Evolutionary conservation across 1,140 invertebrate genomes (phyloP), one percentile per base, ranked within the genome.

Genomic region (Eubasilissa regina): DNA sequence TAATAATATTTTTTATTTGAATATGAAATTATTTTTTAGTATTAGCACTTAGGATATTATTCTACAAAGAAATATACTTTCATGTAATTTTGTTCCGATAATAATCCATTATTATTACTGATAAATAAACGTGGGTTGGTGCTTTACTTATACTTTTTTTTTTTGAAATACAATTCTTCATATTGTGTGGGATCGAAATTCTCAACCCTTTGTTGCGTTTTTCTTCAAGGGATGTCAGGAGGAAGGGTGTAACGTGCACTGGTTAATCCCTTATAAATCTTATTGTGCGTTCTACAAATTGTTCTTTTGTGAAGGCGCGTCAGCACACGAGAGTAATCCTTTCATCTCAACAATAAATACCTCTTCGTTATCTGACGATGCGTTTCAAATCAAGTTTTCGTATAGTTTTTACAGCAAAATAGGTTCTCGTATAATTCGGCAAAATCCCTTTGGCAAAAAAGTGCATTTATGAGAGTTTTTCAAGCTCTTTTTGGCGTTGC

Each of bases 111-210:
- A 35, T 35, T 35, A 35, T 35, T 35, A 35, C 25, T 35, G 25
- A 35, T 6, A 35, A 6, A 35, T 3, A 35, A 35, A 35, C 25
- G 1, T 35, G 25, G 25, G 25, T 3, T 35, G 6, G 25, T 35
- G 1, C 25, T 35, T 35, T 35, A 35, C 6, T 35, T 35, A 35
- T 35, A 35, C 25, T 3, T 35, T 35, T 35, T 35, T 13, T 58
- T 19, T 17, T 58, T 58, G 55, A 58, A 35, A 58, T 58, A 21
- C 55, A 58, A 58, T 15, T 58, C 55, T 58, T 58, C 17, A 58
- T 21, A 58, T 58, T 58, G 15, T 58, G 21, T 19, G 55, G n/a
- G 15, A 21, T 15, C 21, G 21, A 56, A 58, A 15, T 13, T 1
- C 55, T 58, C 17, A 13, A n/a, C 55, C 15, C 55, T 58, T 58